Evolutionary conservation across 2,888 invertebrate genomes (phyloP).

Genomic region (Willowsia nigromaculata): DNA sequence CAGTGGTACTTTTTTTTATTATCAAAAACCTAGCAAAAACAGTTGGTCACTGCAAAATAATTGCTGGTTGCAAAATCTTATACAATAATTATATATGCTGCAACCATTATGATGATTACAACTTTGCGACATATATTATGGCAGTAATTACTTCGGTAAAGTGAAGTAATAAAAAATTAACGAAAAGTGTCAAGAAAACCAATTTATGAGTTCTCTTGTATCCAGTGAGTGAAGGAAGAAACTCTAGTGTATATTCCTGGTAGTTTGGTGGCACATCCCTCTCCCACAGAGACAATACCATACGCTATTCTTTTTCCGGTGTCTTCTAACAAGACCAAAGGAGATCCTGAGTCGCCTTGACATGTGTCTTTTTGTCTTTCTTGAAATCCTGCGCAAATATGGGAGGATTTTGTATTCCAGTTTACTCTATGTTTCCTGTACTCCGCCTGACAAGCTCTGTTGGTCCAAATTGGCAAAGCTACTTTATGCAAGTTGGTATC

Average conservation of each 20-base stretch:
- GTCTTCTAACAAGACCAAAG: conserved; percentile 36
- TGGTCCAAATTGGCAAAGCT: conserved; percentile 64
- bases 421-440: conserved; percentile 61
- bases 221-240: conserved; percentile 62
- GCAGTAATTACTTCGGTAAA: neutral
- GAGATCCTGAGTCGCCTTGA: conserved; percentile 68
- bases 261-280: conserved; percentile 62
- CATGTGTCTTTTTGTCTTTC: conserved; percentile 55
- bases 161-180: neutral
- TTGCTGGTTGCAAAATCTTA: too few species aligned
- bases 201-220: conserved; percentile 35
- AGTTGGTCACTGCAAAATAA: too few species aligned
- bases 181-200: too few species aligned
- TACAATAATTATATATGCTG: too few species aligned
- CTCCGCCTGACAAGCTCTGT: conserved; percentile 52
- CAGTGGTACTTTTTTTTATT: too few species aligned
- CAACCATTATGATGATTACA: too few species aligned
- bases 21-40: too few species aligned
- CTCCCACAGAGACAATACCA: conserved; percentile 70
- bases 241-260: conserved; percentile 71
- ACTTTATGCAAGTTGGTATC: conserved; percentile 63
- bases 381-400: conserved; percentile 68
- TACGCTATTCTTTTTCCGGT: conserved; percentile 51
- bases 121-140: too few species aligned
- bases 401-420: conserved; percentile 59